phyloP scores from a whole-genome alignment of 2,888 invertebrate genomes.

The Drosophila lacicola region DNA sequence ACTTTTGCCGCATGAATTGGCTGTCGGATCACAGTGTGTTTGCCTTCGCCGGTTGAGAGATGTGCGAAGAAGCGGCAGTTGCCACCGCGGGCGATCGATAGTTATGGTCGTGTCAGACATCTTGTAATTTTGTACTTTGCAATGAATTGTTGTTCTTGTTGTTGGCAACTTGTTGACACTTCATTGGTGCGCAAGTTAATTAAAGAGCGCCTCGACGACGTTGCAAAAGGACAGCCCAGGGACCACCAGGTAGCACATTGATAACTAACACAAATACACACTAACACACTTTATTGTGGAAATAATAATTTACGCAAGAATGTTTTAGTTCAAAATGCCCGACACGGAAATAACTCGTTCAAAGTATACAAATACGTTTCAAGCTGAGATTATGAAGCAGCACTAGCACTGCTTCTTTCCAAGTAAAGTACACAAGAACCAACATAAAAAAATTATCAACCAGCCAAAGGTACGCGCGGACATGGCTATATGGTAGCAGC shows the following conservation, averaged over 20 bases:
- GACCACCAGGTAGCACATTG: slow-evolving; percentile 50
- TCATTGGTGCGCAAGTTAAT: slow-evolving; percentile 84
- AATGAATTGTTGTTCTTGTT: slow-evolving; percentile 52
- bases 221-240: slow-evolving; percentile 9
- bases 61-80: slow-evolving; percentile 1
- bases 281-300: slow-evolving; percentile 10
- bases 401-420: neutral
- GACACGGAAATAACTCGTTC: neutral
- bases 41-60: slow-evolving; percentile 2
- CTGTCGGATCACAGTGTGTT: slow-evolving; percentile 21
- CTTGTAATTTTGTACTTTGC: slow-evolving; percentile 73
- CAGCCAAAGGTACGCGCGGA: neutral
- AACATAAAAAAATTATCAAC: neutral
- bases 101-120: slow-evolving; percentile 78
- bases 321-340: neutral
- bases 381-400: neutral
- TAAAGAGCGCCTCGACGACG: slow-evolving; percentile 64
- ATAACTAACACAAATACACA: slow-evolving; percentile 23
- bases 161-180: slow-evolving; percentile 83
- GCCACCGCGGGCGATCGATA: slow-evolving; percentile 69
- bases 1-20: neutral
- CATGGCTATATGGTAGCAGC: too few relatives aligned
- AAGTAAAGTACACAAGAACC: neutral
- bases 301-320: slow-evolving; percentile 1
- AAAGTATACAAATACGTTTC: neutral